Evolutionary conservation across 2,797 vertebrate species (phyloP).

Genomic region (Pseudomugil tenellus): DNA sequence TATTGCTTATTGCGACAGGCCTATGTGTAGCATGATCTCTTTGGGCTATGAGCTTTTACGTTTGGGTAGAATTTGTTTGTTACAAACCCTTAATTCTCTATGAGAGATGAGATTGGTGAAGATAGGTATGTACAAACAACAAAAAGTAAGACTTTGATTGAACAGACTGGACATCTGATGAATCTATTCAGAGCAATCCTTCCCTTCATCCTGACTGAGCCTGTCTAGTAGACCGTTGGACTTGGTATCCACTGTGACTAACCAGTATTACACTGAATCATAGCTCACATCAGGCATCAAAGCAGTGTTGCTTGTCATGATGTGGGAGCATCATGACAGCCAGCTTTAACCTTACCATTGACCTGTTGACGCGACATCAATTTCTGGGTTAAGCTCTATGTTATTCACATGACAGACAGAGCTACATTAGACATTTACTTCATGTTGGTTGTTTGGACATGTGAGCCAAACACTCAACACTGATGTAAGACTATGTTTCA

Average conservation of each 20-base stretch:
- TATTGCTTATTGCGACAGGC: too few relatives aligned
- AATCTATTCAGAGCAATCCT: not conserved
- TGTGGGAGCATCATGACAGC: constrained; percentile 24
- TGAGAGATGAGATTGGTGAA: not conserved
- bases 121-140: not conserved
- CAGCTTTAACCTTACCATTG: constrained; percentile 18
- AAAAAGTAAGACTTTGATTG: not conserved
- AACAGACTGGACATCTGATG: constrained; percentile 11
- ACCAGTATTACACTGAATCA: constrained; percentile 8
- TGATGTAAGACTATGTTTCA: constrained; percentile 28
- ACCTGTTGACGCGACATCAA: constrained; percentile 37
- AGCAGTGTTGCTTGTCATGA: constrained; percentile 18
- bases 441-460: constrained; percentile 28
- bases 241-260: not conserved
- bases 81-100: not conserved
- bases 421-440: constrained; percentile 30
- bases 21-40: not conserved
- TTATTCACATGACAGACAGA: constrained; percentile 34
- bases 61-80: not conserved
- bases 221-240: constrained; percentile 19
- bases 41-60: not conserved
- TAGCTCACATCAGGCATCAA: constrained; percentile 5
- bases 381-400: constrained; percentile 37
- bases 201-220: constrained; percentile 4
- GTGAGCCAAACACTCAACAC: constrained; percentile 17